phyloP scores from a whole-genome alignment of 2,113 vertebrate species.

The Platichthys stellatus region DNA sequence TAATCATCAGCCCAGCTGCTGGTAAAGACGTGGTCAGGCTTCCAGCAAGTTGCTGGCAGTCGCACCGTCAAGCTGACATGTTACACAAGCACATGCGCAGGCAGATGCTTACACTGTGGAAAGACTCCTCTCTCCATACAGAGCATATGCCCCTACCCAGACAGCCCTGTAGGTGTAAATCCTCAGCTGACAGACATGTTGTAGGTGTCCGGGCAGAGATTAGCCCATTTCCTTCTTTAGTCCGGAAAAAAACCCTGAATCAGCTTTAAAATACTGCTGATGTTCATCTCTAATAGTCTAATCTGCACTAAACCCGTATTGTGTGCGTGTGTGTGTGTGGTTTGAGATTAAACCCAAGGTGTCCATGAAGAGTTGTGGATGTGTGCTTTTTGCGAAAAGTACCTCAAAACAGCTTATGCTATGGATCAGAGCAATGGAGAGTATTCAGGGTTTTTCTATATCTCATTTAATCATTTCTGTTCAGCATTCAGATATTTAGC shows the following conservation, averaged over 20 bases:
- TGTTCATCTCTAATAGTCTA: conserved; percentile 66
- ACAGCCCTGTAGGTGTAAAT: conserved; percentile 68
- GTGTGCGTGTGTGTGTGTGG: conserved; percentile 24
- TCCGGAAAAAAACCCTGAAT: conserved; percentile 62
- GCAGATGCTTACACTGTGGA: background rate
- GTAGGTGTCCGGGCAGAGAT: conserved; percentile 66
- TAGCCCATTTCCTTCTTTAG: conserved; percentile 57
- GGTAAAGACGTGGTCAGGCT: conserved; percentile 62
- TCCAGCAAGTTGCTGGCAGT: conserved; percentile 44
- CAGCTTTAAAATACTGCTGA: conserved; percentile 69
- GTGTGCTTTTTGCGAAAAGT: conserved; percentile 18
- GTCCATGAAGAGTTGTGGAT: conserved; percentile 29
- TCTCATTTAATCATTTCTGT: conserved; percentile 17
- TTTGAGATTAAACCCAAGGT: conserved; percentile 57
- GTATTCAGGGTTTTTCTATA: conserved; percentile 35
- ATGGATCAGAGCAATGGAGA: conserved; percentile 28
- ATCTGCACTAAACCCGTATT: conserved; percentile 58
- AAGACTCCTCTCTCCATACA: conserved; percentile 3
- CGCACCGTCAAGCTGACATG: background rate
- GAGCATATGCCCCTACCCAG: conserved; percentile 42
- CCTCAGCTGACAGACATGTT: conserved; percentile 57
- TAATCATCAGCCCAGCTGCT: conserved; percentile 63
- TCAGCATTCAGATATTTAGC: conserved; percentile 10
- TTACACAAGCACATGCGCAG: background rate
- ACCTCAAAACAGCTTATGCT: conserved; percentile 26